phyloP scores from a whole-genome alignment of 92 coral and sea anemone genomes.

The Galaxea fascicularis region DNA sequence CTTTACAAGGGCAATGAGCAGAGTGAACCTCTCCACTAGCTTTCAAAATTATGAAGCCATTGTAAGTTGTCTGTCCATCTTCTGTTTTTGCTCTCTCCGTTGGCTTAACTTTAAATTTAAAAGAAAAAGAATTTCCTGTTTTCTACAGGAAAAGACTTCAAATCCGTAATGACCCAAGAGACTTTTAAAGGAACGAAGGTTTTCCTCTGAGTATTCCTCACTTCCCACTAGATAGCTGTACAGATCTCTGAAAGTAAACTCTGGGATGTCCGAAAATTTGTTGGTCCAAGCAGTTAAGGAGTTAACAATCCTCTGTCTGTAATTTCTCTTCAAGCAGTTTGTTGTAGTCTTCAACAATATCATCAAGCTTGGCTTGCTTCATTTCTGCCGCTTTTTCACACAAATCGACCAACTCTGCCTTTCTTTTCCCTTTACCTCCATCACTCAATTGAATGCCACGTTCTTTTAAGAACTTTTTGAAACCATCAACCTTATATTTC shows the following conservation, averaged over 20 bases:
- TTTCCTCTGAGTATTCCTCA: conserved; percentile 56
- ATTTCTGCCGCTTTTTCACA: conserved; percentile 48
- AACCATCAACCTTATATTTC: not conserved
- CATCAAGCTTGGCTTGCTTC: conserved; percentile 40
- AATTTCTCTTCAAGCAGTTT: conserved; percentile 1
- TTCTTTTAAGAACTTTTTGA: conserved; percentile 4
- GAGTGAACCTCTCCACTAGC: conserved; percentile 54
- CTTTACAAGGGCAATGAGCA: conserved; percentile 66
- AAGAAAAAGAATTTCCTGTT: conserved; percentile 34
- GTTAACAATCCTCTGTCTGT: not conserved
- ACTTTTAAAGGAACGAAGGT: conserved; percentile 58
- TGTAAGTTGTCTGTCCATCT: conserved; percentile 52
- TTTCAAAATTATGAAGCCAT: conserved; percentile 54
- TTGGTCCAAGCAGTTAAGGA: conserved; percentile 33
- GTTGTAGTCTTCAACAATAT: conserved; percentile 22
- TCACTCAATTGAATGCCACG: conserved; percentile 24
- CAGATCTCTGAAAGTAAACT: conserved; percentile 56
- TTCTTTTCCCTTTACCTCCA: conserved; percentile 34
- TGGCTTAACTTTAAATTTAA: conserved; percentile 65
- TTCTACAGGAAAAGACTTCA: conserved; percentile 47
- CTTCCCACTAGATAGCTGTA: conserved; percentile 48
- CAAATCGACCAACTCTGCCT: conserved; percentile 45
- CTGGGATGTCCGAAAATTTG: conserved; percentile 46
- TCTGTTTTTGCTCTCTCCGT: conserved; percentile 66
- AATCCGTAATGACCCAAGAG: conserved; percentile 37